phyloP scores from a whole-genome alignment of 2,888 invertebrate species.

The Drosophila paramelanica region DNA sequence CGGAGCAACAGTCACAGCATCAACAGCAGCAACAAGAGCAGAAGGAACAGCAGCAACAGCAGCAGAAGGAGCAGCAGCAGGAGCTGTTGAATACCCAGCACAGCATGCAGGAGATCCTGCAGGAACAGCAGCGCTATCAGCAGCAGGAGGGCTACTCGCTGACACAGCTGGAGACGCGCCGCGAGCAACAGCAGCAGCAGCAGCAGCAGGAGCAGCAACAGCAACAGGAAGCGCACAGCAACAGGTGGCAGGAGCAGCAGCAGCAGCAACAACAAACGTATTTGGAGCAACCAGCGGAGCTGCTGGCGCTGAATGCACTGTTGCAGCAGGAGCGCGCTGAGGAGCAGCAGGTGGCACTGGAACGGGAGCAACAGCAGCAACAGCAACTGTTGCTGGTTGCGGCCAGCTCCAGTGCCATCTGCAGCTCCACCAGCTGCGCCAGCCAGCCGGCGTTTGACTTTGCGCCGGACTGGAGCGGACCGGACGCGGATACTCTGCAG shows the following conservation, averaged over 20 bases:
- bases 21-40: slow-evolving; percentile 68
- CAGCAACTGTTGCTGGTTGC: slow-evolving; percentile 38
- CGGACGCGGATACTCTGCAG: slow-evolving; percentile 49
- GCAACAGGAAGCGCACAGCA: slow-evolving; percentile 28
- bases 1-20: slow-evolving; percentile 50
- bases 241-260: slow-evolving; percentile 25
- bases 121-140: slow-evolving; percentile 83
- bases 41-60: slow-evolving; percentile 58
- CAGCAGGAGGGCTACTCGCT: slow-evolving; percentile 84
- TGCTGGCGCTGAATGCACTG: slow-evolving; percentile 77
- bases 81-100: slow-evolving; percentile 2
- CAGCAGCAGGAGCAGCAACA: slow-evolving; percentile 28
- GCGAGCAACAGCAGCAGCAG: slow-evolving; percentile 67
- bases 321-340: slow-evolving; percentile 81
- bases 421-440: slow-evolving; percentile 20
- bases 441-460: slow-evolving; percentile 16
- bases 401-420: slow-evolving; percentile 37
- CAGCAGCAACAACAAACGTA: slow-evolving; percentile 23
- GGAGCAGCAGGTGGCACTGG: slow-evolving; percentile 79
- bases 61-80: slow-evolving; percentile 80
- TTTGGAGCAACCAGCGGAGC: slow-evolving; percentile 50
- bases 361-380: slow-evolving; percentile 59
- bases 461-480: slow-evolving; percentile 26
- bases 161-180: slow-evolving; percentile 83
- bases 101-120: slow-evolving; percentile 75